Conservation (phyloP, 2,113 vertebrate genomes). For the Sturnus vulgaris region DNA sequence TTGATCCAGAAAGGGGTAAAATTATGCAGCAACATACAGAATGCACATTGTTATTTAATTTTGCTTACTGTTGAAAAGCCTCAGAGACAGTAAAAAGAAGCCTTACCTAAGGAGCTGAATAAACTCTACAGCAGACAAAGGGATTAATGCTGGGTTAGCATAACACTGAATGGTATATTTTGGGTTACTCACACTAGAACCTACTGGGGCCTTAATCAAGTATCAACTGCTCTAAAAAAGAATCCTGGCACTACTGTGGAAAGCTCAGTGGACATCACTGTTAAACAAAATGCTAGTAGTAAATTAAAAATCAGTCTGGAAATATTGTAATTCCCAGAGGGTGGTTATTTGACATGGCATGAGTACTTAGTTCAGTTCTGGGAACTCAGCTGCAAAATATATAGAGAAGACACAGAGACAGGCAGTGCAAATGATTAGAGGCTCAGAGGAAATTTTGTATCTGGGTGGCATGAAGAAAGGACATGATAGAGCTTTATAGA, state of each 20-base stretch:
- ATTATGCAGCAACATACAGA: neutral
- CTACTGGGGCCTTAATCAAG: neutral
- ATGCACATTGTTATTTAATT: neutral
- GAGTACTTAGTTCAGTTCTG: neutral
- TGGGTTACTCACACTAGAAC: neutral
- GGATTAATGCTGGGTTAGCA: neutral
- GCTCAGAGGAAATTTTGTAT: neutral
- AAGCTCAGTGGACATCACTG: neutral
- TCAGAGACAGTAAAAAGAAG: neutral
- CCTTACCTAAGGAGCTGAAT: neutral
- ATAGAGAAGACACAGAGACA: neutral
- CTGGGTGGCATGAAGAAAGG: neutral
- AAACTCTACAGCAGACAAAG: neutral
- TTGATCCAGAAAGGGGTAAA: neutral
- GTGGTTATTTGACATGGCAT: neutral
- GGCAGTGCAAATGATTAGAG: neutral
- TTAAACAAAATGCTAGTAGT: neutral
- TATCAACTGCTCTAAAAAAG: neutral
- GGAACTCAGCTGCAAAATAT: neutral
- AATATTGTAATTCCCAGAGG: neutral
- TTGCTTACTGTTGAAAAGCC: neutral
- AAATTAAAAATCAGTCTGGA: neutral
- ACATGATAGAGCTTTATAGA: neutral
- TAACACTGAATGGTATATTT: neutral
- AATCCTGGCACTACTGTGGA: neutral